Evolutionary conservation across 1,140 invertebrate genomes (phyloP), one percentile per base, ranked within the genome.

Genomic region (Cecropterus lyciades): DNA sequence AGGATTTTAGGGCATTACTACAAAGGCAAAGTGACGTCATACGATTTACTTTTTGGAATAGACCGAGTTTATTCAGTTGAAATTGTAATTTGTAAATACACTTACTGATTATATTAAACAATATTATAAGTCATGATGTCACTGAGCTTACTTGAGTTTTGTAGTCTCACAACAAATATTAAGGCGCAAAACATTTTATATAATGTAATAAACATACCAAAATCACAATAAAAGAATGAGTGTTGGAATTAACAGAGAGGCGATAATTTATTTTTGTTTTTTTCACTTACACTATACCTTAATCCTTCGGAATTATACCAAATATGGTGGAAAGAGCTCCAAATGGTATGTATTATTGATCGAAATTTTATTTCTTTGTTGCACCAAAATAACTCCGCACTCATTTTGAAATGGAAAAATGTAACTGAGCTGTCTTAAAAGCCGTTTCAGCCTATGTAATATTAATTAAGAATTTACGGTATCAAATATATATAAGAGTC

Each of bases 121-220:
- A 62, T 11, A 63, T 14, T 14, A 15, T 37, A 2, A 45, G 30
- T 6, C 51, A 65, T 79, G 79, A 84, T 82, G 82, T 84, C 86
- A 83, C 73, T 74, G 52, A 72, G 77, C 82, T 80, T 71, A 75
- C 65, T 67, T 66, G 53, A 79, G 69, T 73, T 80, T 79, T 80
- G 80, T 80, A 89, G 77, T 93, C 92, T 93, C 92, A 93, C 92
- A 93, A 92, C 92, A 93, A 93, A 93, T 93, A 93, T 80, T 88
- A 93, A 92, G 85, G 68, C 67, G 72, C 68, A 76, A 80, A 72
- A 80, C 72, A 76, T 80, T 72, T 84, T 74, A 74, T 85, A 71
- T 82, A 81, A 84, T 86, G 77, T 79, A 78, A 79, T 78, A 65
- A 74, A 71, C 56, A 85, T 87, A 89, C 84, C 82, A 89, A 89